phyloP scores from a whole-genome alignment of 2,888 invertebrate genomes.

The Chloroclysta siterata region DNA sequence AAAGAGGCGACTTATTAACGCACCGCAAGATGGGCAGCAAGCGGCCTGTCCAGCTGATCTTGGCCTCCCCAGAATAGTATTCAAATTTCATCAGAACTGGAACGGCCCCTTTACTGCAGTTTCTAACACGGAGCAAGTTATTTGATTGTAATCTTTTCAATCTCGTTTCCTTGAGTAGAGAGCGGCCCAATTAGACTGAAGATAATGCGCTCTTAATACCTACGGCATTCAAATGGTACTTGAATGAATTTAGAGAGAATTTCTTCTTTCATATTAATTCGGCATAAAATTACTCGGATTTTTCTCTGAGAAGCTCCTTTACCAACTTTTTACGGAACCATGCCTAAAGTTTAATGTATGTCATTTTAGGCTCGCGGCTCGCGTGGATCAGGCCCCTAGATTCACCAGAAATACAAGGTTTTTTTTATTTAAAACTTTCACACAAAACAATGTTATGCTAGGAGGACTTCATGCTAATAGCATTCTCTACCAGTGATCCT shows the following conservation, averaged over 20 bases:
- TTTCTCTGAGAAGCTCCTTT: neutral
- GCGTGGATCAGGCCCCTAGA: too few relatives aligned
- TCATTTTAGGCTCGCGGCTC: too few relatives aligned
- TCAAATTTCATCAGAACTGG: neutral
- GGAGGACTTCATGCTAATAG: too few relatives aligned
- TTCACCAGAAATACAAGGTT: too few relatives aligned
- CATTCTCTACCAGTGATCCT: too few relatives aligned
- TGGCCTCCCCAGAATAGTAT: neutral
- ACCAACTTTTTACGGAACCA: too few relatives aligned
- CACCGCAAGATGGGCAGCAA: too few relatives aligned
- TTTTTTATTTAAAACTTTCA: too few relatives aligned
- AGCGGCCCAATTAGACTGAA: slow-evolving; percentile 37
- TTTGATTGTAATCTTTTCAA: slow-evolving; percentile 45
- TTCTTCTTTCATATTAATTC: slow-evolving; percentile 10
- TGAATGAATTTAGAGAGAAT: slow-evolving; percentile 18
- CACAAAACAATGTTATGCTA: too few relatives aligned
- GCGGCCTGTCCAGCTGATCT: too few relatives aligned
- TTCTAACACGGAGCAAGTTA: slow-evolving; percentile 18
- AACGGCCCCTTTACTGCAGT: slow-evolving; percentile 35
- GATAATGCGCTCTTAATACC: slow-evolving; percentile 36
- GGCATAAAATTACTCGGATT: slow-evolving; percentile 1
- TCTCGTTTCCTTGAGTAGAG: slow-evolving; percentile 39
- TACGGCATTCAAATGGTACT: slow-evolving; percentile 11
- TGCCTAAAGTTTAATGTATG: too few relatives aligned
- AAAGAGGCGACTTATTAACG: too few relatives aligned